Percentiles rank a stretch among this genome's conserved stretches.
phyloP scores from a whole-genome alignment of 2,888 invertebrate genomes.

The Ennomos erosarius region DNA sequence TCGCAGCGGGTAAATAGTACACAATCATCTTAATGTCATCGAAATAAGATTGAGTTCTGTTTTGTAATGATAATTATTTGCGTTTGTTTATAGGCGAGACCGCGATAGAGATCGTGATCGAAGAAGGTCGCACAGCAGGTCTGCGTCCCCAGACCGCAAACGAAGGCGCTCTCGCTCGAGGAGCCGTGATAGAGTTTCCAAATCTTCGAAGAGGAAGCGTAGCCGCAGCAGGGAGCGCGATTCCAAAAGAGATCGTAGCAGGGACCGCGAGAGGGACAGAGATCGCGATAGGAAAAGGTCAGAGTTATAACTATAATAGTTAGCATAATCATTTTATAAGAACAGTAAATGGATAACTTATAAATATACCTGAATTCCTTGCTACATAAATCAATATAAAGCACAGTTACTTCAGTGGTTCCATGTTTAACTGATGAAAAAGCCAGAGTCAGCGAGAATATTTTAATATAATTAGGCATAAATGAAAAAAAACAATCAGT shows the following conservation, averaged over 20 bases:
- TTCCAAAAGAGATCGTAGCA: constrained; percentile 82
- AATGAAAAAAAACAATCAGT: too few relatives aligned
- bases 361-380: too few relatives aligned
- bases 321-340: too few relatives aligned
- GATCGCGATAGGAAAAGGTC: constrained; percentile 77
- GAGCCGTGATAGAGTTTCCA: constrained; percentile 85
- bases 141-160: constrained; percentile 84
- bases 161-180: constrained; percentile 84
- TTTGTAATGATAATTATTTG: constrained; percentile 5
- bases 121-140: constrained; percentile 86
- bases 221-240: constrained; percentile 88
- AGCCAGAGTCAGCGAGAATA: too few relatives aligned
- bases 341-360: too few relatives aligned
- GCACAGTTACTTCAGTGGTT: too few relatives aligned
- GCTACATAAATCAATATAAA: too few relatives aligned
- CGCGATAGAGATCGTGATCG: constrained; percentile 76
- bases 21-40: not conserved
- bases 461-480: too few relatives aligned
- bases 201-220: constrained; percentile 86
- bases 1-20: constrained; percentile 71
- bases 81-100: constrained; percentile 69
- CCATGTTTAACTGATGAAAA: too few relatives aligned
- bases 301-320: not conserved
- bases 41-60: too few relatives aligned
- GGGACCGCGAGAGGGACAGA: constrained; percentile 70